Conservation (phyloP, 2,888 invertebrate genomes). For the Cosmia pyralina region DNA sequence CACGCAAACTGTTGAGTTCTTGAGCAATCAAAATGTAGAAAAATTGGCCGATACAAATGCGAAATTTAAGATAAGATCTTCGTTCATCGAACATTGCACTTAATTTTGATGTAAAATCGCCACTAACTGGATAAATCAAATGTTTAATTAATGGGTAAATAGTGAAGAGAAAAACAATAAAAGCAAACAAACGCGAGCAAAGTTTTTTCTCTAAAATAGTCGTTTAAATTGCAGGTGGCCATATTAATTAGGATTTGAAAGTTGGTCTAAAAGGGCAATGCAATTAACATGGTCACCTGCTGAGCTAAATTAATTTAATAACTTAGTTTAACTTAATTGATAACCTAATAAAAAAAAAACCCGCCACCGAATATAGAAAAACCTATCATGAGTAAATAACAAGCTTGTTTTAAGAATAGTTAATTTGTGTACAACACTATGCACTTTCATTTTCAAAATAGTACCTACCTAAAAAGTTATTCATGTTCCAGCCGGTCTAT, state of each 20-base stretch:
- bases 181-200: neutral
- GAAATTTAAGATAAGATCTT: too few relatives aligned
- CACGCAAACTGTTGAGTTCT: too few relatives aligned
- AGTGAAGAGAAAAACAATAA: neutral
- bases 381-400: neutral
- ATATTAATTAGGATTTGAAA: neutral
- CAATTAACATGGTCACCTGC: too few relatives aligned
- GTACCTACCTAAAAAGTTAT: neutral
- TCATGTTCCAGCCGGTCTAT: too few relatives aligned
- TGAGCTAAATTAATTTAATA: neutral
- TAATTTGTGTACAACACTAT: neutral
- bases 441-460: neutral
- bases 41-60: too few relatives aligned
- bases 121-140: neutral
- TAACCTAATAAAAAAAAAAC: neutral
- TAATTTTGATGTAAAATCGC: neutral
- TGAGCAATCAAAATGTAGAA: too few relatives aligned
- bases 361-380: neutral
- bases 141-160: neutral
- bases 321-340: neutral
- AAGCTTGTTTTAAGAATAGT: neutral
- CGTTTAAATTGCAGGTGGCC: neutral
- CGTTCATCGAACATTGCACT: too few relatives aligned
- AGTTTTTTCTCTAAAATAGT: neutral
- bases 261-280: neutral